phyloP scores from a whole-genome alignment of 2,797 vertebrate genomes.

The Alouatta caraya region DNA sequence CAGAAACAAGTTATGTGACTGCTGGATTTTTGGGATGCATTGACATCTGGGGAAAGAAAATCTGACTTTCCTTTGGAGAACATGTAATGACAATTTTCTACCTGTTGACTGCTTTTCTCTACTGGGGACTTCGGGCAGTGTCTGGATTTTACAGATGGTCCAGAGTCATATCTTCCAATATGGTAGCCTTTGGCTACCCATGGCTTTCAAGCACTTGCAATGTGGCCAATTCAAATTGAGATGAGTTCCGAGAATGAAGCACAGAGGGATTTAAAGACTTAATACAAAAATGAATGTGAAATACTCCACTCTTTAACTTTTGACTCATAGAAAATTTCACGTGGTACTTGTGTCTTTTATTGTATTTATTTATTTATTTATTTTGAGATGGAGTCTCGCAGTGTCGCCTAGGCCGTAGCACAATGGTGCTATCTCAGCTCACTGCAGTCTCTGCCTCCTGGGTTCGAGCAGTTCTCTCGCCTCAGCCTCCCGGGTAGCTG shows the following conservation, averaged over 20 bases:
- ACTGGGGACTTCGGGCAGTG: background rate
- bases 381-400: too few species aligned
- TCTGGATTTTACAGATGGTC: background rate
- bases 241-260: background rate
- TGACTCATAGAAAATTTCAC: background rate
- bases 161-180: too few species aligned
- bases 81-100: background rate
- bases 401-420: too few species aligned
- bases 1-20: background rate
- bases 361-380: background rate
- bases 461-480: too few species aligned
- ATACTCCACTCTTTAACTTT: background rate
- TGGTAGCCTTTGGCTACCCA: background rate
- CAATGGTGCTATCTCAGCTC: too few species aligned
- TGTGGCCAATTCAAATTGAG: background rate
- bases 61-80: background rate
- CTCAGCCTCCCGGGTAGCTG: too few species aligned
- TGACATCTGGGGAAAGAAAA: background rate
- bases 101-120: background rate
- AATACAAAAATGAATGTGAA: background rate
- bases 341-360: background rate
- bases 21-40: background rate
- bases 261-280: background rate
- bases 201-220: background rate
- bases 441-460: too few species aligned